Evolutionary conservation across 2,888 invertebrate genomes (phyloP), one percentile per base, ranked within the genome.

Genomic region (Rhamphomyia laevipes): DNA sequence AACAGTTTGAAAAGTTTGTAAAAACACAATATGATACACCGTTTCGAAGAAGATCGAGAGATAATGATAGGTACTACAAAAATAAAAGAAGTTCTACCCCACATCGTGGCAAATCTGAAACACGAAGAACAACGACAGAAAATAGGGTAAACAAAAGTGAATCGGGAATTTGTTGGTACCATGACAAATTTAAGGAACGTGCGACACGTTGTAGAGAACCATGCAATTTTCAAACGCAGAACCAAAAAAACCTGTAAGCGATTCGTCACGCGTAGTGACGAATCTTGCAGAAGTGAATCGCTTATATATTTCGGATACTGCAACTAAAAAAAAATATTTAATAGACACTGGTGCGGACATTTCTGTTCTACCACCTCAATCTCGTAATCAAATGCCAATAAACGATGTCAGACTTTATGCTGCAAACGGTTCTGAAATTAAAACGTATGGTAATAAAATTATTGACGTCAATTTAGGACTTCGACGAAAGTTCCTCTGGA

Each of bases 261-360:
- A 27, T 27, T n/a, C 4, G 35, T 35, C 35, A 35, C n/a, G 4
- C n/a, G 7, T 5, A 4, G 35, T 35, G 35, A 35, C 35, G 4
- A 35, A 35, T 2, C 5, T n/a, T 35, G n/a, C 35, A 35, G n/a
- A 13, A n/a, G 2, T 35, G 3, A 35, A 35, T n/a, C 35, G 35
- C 35, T n/a, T 35, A n/a, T 35, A n/a, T 35, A 13, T 35, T 7
- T 35, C n/a, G n/a, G 35, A 35, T 35, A 7, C 35, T n/a, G n/a
- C 35, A 35, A n/a, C 35, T 2, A 7, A 35, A 4, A 13, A 35
- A n/a, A 46, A 35, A 13, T 45, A 45, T 27, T 13, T 43, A 4
- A 43, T 48, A 15, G 48, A 51, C 18, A 42, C 38, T 35, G 48
- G 51, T 16, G 53, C 53, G n/a, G 55, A 53, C 27, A 40, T 49